Percentiles rank a stretch among this genome's conserved stretches.
phyloP scores from a whole-genome alignment of 2,888 invertebrate genomes.

The Oxycera nigricornis region DNA sequence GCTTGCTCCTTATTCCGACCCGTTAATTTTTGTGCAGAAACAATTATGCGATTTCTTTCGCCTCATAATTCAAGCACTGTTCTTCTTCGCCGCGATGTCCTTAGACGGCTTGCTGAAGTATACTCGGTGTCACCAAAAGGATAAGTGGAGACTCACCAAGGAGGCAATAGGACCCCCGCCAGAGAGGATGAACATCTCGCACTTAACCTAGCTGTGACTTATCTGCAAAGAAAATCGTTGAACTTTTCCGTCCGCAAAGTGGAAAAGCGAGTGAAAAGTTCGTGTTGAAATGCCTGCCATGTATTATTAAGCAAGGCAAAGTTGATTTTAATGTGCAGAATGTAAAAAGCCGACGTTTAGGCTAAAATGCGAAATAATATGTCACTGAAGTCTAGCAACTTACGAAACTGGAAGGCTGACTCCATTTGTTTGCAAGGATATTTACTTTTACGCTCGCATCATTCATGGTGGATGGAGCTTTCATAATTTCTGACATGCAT shows the following conservation, averaged over 20 bases:
- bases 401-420: conserved; percentile 23
- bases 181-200: background rate
- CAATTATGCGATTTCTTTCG: conserved; percentile 22
- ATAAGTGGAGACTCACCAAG: background rate
- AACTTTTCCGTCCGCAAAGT: background rate
- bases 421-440: background rate
- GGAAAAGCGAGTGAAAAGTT: background rate
- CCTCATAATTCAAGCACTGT: conserved; percentile 9
- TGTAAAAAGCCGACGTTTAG: background rate
- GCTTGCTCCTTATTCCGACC: background rate
- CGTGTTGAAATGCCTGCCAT: background rate
- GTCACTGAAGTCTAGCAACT: background rate
- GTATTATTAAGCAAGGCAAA: background rate
- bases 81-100: background rate
- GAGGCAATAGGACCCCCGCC: background rate
- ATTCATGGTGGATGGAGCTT: too few relatives aligned
- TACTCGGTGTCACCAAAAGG: background rate
- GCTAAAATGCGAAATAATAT: conserved; percentile 2
- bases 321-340: background rate
- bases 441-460: too few relatives aligned
- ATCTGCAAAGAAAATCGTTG: background rate
- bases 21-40: background rate
- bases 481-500: background rate
- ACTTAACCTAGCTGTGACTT: conserved; percentile 4
- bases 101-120: background rate